These are phyloP conservation scores for Pteromalus puparum DNA, from an alignment of 1,140 invertebrate genomes.

Conservation along the genomic window DNA sequence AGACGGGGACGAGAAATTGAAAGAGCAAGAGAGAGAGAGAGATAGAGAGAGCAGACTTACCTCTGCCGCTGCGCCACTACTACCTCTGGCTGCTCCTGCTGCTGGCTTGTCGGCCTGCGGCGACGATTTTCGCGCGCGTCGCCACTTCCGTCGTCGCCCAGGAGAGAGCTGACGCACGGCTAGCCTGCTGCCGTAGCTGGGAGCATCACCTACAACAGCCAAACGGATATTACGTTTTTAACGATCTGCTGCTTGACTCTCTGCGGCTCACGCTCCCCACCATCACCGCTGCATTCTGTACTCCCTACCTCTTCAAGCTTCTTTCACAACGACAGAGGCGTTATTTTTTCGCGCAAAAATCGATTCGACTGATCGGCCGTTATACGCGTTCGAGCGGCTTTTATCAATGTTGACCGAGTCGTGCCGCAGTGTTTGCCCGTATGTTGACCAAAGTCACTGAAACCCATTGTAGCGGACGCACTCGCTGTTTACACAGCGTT, in stretches of 20 bases:
- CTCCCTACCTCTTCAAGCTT: neutral
- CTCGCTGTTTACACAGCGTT: neutral
- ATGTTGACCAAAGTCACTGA: neutral
- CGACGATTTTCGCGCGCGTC: conserved; percentile 67
- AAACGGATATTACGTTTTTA: conserved; percentile 63
- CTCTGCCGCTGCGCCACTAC: conserved; percentile 74
- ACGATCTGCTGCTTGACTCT: conserved; percentile 48
- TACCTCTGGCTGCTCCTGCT: conserved; percentile 66
- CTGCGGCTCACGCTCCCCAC: neutral
- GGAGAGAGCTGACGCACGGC: conserved; percentile 45
- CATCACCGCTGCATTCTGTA: no score
- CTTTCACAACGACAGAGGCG: neutral
- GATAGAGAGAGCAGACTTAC: conserved; percentile 60
- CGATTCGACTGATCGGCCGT: no score
- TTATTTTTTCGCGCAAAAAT: neutral
- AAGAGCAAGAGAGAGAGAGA: no score
- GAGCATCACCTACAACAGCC: conserved; percentile 70
- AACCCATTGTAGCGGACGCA: neutral
- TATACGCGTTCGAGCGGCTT: no score
- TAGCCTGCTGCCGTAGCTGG: conserved; percentile 61
- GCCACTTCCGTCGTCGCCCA: conserved; percentile 62
- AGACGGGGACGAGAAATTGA: conserved; percentile 3
- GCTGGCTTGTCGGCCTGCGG: conserved; percentile 67
- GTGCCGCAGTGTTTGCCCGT: no score
- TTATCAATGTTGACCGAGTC: no score